A percentile compares a stretch with the other conserved stretches of the same genome.
Conservation (phyloP, 2,113 vertebrate species). For the Lynx canadensis region DNA sequence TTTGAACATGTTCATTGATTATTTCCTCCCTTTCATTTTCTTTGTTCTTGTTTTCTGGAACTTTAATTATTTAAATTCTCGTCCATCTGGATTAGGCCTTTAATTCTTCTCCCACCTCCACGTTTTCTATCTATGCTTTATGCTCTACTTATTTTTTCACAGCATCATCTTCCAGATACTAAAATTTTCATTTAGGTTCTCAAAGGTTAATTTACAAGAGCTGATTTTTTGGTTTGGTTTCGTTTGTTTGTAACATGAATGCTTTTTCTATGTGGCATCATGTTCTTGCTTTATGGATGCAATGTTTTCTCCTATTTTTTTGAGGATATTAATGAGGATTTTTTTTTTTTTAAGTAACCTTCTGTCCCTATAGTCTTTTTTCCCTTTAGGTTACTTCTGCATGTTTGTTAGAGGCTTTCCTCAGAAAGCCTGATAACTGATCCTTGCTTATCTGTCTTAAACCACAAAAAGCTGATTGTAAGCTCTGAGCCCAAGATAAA, state of each 20-base stretch:
- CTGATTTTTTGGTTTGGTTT: not conserved
- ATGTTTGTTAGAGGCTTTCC: not conserved
- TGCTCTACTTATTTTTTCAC: not conserved
- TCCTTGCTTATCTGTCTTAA: not conserved
- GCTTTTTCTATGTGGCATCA: not conserved
- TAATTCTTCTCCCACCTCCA: not conserved
- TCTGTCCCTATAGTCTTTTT: not conserved
- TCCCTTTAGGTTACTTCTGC: not conserved
- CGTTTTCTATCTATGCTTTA: not conserved
- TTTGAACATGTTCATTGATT: conserved; percentile 31
- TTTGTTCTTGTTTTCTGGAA: conserved; percentile 20
- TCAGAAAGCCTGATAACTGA: not conserved
- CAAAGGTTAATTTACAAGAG: not conserved
- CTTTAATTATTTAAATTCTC: not conserved
- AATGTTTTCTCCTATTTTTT: not conserved
- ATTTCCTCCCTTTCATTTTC: not conserved
- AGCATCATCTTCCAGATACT: not conserved
- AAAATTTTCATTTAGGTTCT: not conserved
- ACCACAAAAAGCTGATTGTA: not conserved
- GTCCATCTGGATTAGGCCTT: not conserved
- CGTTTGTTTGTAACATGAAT: not conserved
- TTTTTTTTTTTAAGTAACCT: not conserved
- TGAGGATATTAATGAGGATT: not conserved
- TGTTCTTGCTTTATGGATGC: not conserved
- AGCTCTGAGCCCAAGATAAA: not conserved